Percentiles rank a stretch among this genome's conserved stretches.
phyloP scores from a whole-genome alignment of 2,888 invertebrate species.

The Candidula unifasciata region DNA sequence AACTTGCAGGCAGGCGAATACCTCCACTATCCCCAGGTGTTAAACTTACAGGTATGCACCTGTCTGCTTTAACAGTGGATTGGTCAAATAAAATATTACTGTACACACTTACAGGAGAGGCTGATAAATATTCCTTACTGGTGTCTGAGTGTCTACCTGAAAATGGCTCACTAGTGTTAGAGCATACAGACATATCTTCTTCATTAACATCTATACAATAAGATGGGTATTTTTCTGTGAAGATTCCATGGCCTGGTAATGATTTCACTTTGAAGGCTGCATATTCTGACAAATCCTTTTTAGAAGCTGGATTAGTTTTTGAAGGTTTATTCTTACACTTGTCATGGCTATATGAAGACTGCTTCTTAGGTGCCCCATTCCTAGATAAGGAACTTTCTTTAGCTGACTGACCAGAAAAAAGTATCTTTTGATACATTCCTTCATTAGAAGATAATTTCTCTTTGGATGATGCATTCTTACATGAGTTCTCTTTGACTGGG shows the following conservation, averaged over 20 bases:
- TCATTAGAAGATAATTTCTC: not conserved
- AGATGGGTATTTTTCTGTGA: not conserved
- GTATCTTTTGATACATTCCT: not conserved
- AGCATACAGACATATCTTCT: not conserved
- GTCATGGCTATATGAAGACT: not conserved
- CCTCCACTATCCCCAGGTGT: no score
- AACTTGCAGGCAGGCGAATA: no score
- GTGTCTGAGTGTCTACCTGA: not conserved
- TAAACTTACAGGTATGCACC: no score
- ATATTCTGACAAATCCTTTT: not conserved
- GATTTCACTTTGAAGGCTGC: not conserved
- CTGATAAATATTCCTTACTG: not conserved
- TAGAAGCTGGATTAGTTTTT: not conserved
- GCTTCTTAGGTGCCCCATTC: not conserved
- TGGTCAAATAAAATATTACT: no score
- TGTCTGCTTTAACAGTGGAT: no score
- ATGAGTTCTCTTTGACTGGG: not conserved
- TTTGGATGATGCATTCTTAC: not conserved
- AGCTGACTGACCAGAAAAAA: not conserved
- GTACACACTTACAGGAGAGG: not conserved
- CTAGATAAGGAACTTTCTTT: not conserved
- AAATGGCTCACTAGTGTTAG: not conserved
- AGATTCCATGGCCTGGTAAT: not conserved
- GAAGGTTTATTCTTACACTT: not conserved
- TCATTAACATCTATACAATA: not conserved